Conservation (phyloP, 1,140 invertebrate species). For the Brachionus rubens region DNA sequence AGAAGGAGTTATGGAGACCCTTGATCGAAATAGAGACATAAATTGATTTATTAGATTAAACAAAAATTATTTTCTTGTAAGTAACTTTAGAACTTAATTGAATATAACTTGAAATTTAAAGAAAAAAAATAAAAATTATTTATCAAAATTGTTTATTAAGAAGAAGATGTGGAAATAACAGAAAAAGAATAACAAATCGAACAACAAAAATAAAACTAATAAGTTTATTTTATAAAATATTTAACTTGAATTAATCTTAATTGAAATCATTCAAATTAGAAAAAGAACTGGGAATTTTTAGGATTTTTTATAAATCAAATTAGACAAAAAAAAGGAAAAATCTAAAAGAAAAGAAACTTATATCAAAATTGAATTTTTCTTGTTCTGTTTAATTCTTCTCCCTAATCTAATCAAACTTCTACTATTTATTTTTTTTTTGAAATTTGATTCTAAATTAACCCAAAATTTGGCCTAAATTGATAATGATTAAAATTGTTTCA, state of each 20-base stretch:
- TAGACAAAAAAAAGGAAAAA: constrained; percentile 10
- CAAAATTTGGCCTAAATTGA: constrained; percentile 27
- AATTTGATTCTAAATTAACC: no score
- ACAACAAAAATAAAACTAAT: no score
- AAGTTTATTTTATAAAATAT: no score
- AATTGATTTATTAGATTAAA: constrained; percentile 20
- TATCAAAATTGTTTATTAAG: no score
- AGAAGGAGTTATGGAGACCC: no score
- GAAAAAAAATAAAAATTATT: no score
- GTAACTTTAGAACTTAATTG: not conserved
- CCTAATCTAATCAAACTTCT: constrained; percentile 27
- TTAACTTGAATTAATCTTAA: constrained; percentile 14
- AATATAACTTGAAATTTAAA: no score
- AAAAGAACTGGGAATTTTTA: not conserved
- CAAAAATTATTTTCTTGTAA: not conserved
- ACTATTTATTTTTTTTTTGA: not conserved
- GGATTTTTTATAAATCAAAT: constrained; percentile 22
- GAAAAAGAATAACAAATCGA: no score
- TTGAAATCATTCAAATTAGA: not conserved
- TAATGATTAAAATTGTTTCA: constrained; percentile 27
- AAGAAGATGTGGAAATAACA: no score
- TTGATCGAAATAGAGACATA: constrained; percentile 11
- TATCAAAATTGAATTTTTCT: no score
- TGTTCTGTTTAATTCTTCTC: not conserved
- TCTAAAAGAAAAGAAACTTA: no score